Base-by-base conservation (phyloP, 1,140 invertebrate genomes). In the Drosophila parabipectinata region DNA sequence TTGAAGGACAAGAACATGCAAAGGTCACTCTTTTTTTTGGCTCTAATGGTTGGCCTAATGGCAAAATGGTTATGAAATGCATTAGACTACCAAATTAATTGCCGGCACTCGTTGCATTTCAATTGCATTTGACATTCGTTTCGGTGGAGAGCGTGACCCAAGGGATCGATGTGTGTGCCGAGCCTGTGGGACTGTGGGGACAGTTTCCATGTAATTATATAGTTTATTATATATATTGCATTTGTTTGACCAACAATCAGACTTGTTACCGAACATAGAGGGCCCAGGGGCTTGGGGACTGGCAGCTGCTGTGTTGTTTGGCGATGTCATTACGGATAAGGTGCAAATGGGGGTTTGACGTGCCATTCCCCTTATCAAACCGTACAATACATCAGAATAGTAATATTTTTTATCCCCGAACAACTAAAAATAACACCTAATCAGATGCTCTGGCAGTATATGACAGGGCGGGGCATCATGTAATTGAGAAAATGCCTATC, bases 251-350 rank as follows among this genome's bases (percentile, higher is more conserved):
- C 45, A 15, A 14, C 44, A 73, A 73, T 73, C 73, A 72, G 2
- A 50, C 34, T 37, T 54, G 57, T 69, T 45, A 52, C 32, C 0
- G 45, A 34, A 30, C 32, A 34, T 30, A 37, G 37, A 28, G 37
- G 28, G 64, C 45, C 3, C 15, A 8, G 37, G 41, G 37, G 12
- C 30, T 30, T 72, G 57, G n/a, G 21, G n/a, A 12, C 15, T 30
- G 34, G 50, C 37, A 56, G 51, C 28, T 44, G 58, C 24, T 47
- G 30, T 57, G 34, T 66, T 56, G 37, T 48, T 24, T 41, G 28
- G 57, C 59, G 59, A 74, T 74, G 71, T 74, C 71, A 74, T 74
- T 74, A 74, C 28, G 45, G 59, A 74, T 74, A 74, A 64, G 53
- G 4, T 53, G 8, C 44, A 57, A 73, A 64, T 64, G 52, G 39